These are phyloP conservation scores for Alethe castanea DNA, from an alignment of 2,113 vertebrate genomes.

Conservation along the genomic window DNA sequence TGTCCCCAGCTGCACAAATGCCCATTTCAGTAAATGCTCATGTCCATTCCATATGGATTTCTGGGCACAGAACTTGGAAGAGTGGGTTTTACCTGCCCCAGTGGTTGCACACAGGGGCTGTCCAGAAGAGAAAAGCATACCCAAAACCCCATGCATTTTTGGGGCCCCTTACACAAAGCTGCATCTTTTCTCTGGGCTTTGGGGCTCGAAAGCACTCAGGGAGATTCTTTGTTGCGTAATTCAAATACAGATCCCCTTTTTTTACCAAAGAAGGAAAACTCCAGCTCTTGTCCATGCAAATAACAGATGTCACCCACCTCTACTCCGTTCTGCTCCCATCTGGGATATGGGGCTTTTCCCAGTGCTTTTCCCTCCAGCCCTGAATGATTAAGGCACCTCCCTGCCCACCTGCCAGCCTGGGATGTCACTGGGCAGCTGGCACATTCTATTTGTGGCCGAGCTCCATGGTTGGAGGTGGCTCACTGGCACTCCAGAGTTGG, in stretches of 20 bases:
- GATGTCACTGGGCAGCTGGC: neutral
- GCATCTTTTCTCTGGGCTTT: neutral
- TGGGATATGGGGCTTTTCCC: neutral
- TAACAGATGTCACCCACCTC: conserved; percentile 21
- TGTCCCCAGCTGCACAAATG: neutral
- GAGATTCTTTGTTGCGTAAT: neutral
- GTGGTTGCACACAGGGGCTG: neutral
- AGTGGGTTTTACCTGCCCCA: neutral
- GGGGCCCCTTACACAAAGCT: neutral
- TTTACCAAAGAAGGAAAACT: conserved; percentile 72
- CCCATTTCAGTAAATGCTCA: accelerated
- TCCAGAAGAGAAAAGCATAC: neutral
- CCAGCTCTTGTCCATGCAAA: conserved; percentile 14
- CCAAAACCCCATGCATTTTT: neutral
- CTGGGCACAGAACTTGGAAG: neutral
- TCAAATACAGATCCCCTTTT: conserved; percentile 38
- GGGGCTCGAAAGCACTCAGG: neutral
- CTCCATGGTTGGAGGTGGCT: neutral
- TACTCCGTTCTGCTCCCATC: neutral
- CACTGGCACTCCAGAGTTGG: accelerated
- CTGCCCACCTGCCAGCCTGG: neutral
- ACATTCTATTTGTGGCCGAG: neutral
- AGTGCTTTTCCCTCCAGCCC: neutral
- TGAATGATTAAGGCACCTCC: neutral
- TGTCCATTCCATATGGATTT: neutral